These are phyloP conservation scores for Platichthys flesus DNA, from an alignment of 2,113 vertebrate genomes.

Conservation along the genomic window DNA sequence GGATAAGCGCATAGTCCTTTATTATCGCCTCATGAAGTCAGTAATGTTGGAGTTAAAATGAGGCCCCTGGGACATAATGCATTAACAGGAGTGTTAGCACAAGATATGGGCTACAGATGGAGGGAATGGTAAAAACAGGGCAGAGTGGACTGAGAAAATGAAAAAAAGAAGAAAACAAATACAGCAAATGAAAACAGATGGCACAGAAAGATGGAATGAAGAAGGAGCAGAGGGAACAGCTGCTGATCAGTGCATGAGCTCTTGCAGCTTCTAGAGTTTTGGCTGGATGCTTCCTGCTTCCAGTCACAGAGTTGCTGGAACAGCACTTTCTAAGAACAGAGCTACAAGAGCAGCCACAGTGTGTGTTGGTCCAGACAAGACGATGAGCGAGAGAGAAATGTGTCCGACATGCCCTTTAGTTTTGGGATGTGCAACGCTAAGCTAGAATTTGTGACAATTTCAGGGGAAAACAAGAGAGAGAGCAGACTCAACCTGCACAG, in stretches of 20 bases:
- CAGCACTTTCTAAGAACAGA: constrained; percentile 22
- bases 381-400: background rate
- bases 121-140: background rate
- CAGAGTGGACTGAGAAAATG: background rate
- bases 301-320: constrained; percentile 25
- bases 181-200: constrained; percentile 47
- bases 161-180: background rate
- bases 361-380: constrained; percentile 12
- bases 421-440: background rate
- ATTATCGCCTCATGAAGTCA: constrained; percentile 23
- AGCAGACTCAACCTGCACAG: background rate
- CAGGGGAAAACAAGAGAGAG: background rate
- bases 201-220: constrained; percentile 21
- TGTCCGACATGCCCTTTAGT: background rate
- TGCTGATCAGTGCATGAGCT: constrained; percentile 59
- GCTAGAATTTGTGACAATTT: background rate
- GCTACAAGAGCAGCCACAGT: background rate
- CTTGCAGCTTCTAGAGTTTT: constrained; percentile 52
- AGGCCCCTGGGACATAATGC: background rate
- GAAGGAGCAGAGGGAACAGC: constrained; percentile 48
- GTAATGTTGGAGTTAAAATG: constrained; percentile 25
- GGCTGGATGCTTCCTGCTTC: background rate
- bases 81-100: background rate
- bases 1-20: constrained; percentile 14
- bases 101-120: background rate